Conservation (phyloP, 2,797 vertebrate genomes). For the Channallabes apus region DNA sequence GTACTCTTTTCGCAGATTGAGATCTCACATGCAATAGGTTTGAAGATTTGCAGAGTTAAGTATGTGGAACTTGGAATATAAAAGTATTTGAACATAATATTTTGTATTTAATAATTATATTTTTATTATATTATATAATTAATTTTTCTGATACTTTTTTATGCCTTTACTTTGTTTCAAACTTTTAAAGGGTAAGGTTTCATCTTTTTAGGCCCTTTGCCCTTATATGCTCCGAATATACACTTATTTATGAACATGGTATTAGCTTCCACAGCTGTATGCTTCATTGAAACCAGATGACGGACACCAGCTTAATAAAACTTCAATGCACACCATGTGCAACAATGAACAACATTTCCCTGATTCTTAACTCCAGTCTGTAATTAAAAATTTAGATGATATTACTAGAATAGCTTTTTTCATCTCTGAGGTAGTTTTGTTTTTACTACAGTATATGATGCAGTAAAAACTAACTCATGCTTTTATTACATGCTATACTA, state of each 20-base stretch:
- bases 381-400: not conserved
- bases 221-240: not conserved
- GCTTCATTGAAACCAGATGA: not conserved
- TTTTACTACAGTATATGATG: no score
- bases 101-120: not conserved
- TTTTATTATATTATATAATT: not conserved
- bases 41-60: not conserved
- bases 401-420: not conserved
- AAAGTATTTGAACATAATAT: not conserved
- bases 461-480: no score
- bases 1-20: not conserved
- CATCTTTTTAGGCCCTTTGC: not conserved
- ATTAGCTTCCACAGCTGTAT: conserved; percentile 4
- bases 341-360: not conserved
- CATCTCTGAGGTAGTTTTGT: not conserved
- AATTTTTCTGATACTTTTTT: not conserved
- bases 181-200: not conserved
- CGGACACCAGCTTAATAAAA: not conserved
- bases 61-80: not conserved
- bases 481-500: no score
- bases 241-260: not conserved
- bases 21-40: not conserved
- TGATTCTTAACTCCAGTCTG: not conserved
- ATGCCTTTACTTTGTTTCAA: not conserved
- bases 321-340: not conserved